phyloP scores from a whole-genome alignment of 2,888 invertebrate genomes.

The Tetanocera ferruginea region DNA sequence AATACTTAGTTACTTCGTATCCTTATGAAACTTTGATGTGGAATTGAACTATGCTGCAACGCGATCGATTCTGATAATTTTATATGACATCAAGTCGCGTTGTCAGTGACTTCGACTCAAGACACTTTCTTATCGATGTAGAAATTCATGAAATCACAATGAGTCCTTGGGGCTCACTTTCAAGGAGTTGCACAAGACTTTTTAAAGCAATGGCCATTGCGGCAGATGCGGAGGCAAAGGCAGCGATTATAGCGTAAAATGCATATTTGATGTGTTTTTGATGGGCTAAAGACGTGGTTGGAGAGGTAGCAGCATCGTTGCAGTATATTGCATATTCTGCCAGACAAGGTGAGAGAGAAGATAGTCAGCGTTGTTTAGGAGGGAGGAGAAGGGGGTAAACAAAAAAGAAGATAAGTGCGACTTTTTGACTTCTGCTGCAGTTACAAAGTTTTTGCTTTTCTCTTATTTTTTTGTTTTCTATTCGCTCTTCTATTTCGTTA shows the following conservation, averaged over 20 bases:
- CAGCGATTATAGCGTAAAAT: slow-evolving; percentile 47
- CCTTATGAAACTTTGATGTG: slow-evolving; percentile 31
- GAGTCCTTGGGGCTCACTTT: slow-evolving; percentile 29
- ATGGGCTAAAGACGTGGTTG: slow-evolving; percentile 38
- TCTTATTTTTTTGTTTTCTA: background rate
- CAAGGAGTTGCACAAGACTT: slow-evolving; percentile 16
- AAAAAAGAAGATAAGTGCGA: background rate
- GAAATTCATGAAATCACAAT: slow-evolving; percentile 29
- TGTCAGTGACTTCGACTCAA: slow-evolving; percentile 3
- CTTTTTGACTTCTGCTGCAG: background rate
- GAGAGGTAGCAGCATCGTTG: background rate
- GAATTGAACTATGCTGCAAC: background rate
- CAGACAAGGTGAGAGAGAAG: background rate
- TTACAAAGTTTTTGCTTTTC: background rate
- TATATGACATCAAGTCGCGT: slow-evolving; percentile 8
- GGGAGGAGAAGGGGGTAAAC: background rate
- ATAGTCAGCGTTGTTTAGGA: background rate
- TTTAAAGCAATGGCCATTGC: background rate
- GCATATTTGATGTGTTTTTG: slow-evolving; percentile 54
- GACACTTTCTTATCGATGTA: slow-evolving; percentile 18
- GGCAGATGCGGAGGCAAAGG: background rate
- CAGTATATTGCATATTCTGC: slow-evolving; percentile 4
- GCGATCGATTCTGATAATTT: background rate
- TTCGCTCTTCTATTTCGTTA: background rate
- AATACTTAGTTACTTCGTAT: slow-evolving; percentile 5